Evolutionary conservation across 2,888 invertebrate species (phyloP).

Genomic region (Pseudeuparius sepicola): DNA sequence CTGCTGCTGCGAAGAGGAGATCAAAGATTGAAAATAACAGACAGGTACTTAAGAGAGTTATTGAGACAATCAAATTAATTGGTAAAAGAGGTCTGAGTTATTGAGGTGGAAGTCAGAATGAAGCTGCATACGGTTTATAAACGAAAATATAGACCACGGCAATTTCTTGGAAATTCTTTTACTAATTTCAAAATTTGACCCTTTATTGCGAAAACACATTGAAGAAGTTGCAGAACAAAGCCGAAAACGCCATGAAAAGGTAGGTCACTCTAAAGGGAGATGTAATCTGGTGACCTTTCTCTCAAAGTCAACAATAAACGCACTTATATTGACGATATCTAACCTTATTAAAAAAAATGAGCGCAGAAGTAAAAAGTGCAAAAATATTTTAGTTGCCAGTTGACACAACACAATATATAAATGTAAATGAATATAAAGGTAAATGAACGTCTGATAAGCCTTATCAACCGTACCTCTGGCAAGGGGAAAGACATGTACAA

Average conservation of each 20-base stretch:
- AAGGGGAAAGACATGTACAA: too few species aligned
- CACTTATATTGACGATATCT: too few species aligned
- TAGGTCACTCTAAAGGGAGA: not conserved
- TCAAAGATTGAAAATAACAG: too few species aligned
- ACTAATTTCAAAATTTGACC: conserved; percentile 6
- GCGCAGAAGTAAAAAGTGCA: not conserved
- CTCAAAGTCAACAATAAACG: not conserved
- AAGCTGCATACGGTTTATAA: not conserved
- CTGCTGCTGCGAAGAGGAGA: conserved; percentile 1
- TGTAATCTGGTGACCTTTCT: conserved; percentile 3
- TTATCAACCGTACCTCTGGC: too few species aligned
- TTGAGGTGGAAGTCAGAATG: not conserved
- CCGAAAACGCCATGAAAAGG: too few species aligned
- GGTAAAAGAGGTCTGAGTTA: conserved; percentile 3
- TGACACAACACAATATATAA: conserved; percentile 7
- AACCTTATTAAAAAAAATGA: not conserved
- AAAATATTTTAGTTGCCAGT: conserved; percentile 3
- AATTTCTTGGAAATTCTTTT: conserved; percentile 4
- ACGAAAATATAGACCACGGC: conserved; percentile 4
- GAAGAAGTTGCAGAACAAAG: not conserved
- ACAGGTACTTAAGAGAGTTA: not conserved
- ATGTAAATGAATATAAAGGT: not conserved
- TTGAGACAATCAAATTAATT: not conserved
- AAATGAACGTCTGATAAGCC: not conserved
- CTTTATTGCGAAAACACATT: conserved; percentile 1